phyloP scores from a whole-genome alignment of 1,140 invertebrate genomes.

The Manduca sexta region DNA sequence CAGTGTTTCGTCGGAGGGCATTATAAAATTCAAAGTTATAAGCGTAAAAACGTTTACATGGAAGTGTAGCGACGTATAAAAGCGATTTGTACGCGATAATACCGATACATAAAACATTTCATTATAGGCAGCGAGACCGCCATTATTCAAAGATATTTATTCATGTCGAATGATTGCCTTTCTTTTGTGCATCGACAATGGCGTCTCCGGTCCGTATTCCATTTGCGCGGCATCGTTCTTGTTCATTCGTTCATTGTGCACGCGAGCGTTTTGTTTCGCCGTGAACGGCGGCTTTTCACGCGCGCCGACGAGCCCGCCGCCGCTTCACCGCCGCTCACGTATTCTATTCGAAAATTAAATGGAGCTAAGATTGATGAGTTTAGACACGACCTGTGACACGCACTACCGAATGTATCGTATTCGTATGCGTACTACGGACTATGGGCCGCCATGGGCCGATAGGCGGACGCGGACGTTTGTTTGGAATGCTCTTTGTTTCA shows the following conservation, averaged over 20 bases:
- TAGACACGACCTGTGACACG: constrained; percentile 67
- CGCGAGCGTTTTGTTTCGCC: constrained; percentile 53
- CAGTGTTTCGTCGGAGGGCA: no score
- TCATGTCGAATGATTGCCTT: constrained; percentile 72
- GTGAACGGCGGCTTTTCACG: constrained; percentile 34
- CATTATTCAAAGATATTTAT: constrained; percentile 72
- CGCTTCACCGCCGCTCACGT: constrained; percentile 15
- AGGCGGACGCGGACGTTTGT: constrained; percentile 18
- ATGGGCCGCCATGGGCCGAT: no score
- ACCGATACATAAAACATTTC: constrained; percentile 66
- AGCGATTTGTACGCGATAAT: constrained; percentile 58
- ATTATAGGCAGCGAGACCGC: constrained; percentile 53
- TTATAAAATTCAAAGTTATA: not conserved
- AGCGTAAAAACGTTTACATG: constrained; percentile 32
- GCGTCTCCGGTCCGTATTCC: constrained; percentile 49
- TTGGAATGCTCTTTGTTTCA: constrained; percentile 61
- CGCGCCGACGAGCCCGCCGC: constrained; percentile 10
- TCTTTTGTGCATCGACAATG: constrained; percentile 69
- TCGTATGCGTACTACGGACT: constrained; percentile 13
- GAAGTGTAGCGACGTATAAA: constrained; percentile 35
- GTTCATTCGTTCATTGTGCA: constrained; percentile 48
- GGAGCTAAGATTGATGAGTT: constrained; percentile 67
- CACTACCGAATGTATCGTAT: constrained; percentile 58
- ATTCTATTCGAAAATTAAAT: constrained; percentile 63
- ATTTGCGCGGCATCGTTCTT: constrained; percentile 45